phyloP scores from a whole-genome alignment of 2,797 vertebrate species.

The Micrastur ruficollis region DNA sequence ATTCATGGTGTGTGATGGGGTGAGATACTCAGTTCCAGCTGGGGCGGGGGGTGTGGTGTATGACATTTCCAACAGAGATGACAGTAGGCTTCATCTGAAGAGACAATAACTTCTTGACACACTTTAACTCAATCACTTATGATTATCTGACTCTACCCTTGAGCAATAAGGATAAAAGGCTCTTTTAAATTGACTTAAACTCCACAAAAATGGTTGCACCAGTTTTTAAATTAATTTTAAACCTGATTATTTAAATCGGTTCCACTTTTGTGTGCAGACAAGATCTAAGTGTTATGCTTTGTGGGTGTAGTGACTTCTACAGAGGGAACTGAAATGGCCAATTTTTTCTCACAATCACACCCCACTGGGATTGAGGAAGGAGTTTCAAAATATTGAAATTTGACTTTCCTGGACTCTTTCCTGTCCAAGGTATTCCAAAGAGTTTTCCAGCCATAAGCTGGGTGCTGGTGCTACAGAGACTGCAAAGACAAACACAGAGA shows the following conservation, averaged over 20 bases:
- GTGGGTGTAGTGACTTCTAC: not conserved
- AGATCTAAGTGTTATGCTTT: slow-evolving; percentile 21
- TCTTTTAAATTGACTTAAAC: slow-evolving; percentile 34
- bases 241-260: slow-evolving; percentile 54
- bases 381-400: slow-evolving; percentile 5
- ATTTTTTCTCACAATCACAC: slow-evolving; percentile 3
- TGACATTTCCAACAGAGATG: not conserved
- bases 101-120: slow-evolving; percentile 3
- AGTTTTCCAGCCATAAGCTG: not conserved
- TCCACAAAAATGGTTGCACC: not conserved
- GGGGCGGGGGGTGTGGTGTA: not conserved
- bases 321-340: not conserved
- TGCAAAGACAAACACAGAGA: not conserved
- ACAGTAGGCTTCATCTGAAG: not conserved
- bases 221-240: slow-evolving; percentile 42
- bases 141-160: slow-evolving; percentile 24
- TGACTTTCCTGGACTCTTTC: not conserved
- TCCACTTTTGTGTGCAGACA: not conserved
- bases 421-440: slow-evolving; percentile 1
- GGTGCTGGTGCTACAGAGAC: not conserved
- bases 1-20: not conserved
- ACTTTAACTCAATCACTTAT: slow-evolving; percentile 19
- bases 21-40: not conserved
- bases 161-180: slow-evolving; percentile 16
- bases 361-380: not conserved